Evolutionary conservation across 2,113 vertebrate genomes (phyloP).

Genomic region (Hyperopisus bebe): DNA sequence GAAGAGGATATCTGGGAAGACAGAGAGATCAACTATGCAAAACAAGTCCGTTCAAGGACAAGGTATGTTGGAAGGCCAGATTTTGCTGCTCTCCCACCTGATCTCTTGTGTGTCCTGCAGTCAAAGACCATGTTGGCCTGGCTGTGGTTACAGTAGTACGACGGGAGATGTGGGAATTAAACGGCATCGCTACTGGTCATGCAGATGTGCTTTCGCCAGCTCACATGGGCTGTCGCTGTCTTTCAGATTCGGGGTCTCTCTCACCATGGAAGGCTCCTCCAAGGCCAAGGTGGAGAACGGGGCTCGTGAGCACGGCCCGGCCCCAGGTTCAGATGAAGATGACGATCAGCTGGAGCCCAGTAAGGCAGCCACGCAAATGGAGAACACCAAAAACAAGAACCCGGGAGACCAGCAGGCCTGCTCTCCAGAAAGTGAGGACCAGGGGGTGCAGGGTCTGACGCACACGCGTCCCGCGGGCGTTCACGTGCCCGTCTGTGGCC

Average conservation of each 20-base stretch:
- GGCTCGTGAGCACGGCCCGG: conserved; percentile 53
- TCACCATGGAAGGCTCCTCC: conserved; percentile 64
- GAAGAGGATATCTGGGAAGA: conserved; percentile 96
- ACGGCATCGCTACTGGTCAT: not conserved
- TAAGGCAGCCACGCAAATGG: conserved; percentile 38
- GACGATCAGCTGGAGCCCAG: conserved; percentile 33
- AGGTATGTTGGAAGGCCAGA: conserved; percentile 56
- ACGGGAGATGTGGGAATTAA: not conserved
- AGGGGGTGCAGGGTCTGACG: not conserved
- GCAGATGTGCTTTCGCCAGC: not conserved
- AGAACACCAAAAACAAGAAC: conserved; percentile 18
- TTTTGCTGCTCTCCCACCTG: not conserved
- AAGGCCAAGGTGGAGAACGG: conserved; percentile 68
- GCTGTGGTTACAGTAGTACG: not conserved
- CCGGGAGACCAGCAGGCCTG: conserved; percentile 12
- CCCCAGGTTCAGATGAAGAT: conserved; percentile 47
- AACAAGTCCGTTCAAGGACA: conserved; percentile 80
- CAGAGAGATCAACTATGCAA: conserved; percentile 76
- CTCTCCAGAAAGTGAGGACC: conserved; percentile 40
- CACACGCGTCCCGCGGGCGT: not conserved
- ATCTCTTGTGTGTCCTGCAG: not conserved
- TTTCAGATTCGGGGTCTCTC: conserved; percentile 77
- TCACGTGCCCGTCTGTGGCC: not conserved
- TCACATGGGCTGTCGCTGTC: no score
- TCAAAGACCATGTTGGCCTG: not conserved